Conservation (phyloP, 2,113 vertebrate genomes). For the Apus apus region DNA sequence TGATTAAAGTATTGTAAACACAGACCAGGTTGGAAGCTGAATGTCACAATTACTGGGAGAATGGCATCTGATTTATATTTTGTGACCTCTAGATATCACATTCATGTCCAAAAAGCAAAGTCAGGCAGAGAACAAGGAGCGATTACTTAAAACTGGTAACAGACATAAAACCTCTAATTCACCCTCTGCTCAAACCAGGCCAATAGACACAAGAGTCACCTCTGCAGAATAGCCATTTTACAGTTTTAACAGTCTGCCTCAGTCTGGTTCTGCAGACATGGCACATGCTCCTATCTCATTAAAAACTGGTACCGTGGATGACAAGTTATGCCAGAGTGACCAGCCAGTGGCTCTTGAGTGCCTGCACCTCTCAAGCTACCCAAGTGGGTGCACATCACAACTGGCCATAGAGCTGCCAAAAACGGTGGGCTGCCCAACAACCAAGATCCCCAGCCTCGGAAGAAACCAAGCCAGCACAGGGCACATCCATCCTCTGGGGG, state of each 20-base stretch:
- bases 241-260: background rate
- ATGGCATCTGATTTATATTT: background rate
- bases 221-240: background rate
- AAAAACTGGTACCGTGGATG: background rate
- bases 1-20: background rate
- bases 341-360: background rate
- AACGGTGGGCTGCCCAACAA: accelerated
- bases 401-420: background rate
- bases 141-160: background rate
- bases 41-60: background rate
- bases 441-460: background rate
- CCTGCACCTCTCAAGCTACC: background rate
- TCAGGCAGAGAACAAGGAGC: background rate
- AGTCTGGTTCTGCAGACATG: background rate
- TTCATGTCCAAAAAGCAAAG: background rate
- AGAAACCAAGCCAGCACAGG: background rate
- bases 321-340: accelerated
- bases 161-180: background rate
- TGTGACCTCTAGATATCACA: background rate
- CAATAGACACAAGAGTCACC: background rate
- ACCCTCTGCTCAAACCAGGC: background rate
- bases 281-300: background rate
- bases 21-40: background rate
- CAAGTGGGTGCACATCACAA: background rate
- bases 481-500: background rate